Conservation (phyloP, 2,797 vertebrate species). For the Delichon dasypus region DNA sequence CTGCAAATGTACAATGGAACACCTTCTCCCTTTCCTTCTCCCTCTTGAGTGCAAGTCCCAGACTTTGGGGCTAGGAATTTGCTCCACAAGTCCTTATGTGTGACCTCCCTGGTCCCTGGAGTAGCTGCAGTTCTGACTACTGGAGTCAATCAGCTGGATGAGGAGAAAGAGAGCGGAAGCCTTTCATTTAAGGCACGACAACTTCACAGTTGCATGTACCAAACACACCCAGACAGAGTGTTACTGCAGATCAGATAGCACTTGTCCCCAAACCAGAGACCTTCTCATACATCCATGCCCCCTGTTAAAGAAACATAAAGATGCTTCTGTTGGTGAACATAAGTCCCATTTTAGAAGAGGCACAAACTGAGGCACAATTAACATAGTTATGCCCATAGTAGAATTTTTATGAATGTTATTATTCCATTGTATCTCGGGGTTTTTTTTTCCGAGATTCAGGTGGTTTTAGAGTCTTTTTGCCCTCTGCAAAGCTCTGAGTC, state of each 20-base stretch:
- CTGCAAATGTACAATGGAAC: neutral
- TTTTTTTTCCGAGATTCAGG: no score
- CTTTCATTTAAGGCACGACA: neutral
- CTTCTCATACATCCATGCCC: neutral
- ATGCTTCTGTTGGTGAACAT: neutral
- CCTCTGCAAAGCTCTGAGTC: no score
- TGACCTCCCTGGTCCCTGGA: neutral
- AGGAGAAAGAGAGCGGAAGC: neutral
- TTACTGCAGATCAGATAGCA: neutral
- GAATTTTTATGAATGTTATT: neutral
- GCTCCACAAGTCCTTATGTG: neutral
- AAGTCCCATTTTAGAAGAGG: neutral
- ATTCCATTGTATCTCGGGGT: no score
- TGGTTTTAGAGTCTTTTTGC: no score
- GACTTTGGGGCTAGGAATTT: neutral
- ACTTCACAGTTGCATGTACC: neutral
- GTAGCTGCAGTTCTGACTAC: neutral
- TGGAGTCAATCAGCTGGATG: neutral
- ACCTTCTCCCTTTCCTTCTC: neutral
- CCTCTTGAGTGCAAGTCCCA: accelerated
- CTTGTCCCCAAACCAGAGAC: neutral
- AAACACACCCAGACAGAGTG: accelerated
- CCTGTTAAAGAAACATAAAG: neutral
- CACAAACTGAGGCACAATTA: neutral
- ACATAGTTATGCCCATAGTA: neutral